Base-by-base conservation (phyloP, 2,797 vertebrate genomes). In the Orestias chungarensis region DNA sequence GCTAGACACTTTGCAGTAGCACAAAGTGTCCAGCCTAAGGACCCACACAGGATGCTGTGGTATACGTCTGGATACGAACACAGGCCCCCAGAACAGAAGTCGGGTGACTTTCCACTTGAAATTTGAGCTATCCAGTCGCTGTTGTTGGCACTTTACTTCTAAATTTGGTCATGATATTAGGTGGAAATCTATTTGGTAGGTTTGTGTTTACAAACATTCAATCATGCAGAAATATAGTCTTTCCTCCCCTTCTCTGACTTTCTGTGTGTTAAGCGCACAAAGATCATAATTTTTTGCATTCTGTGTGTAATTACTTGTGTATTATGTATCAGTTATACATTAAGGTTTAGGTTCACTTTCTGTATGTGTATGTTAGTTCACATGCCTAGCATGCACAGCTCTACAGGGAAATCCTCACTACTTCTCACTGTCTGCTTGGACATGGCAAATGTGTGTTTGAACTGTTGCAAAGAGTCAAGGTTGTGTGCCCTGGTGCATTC, bases 371-470 rank as follows among this genome's bases (percentile, higher is more conserved):
- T 85, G 79, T 78, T 75, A 83, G 81, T 81, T 78, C 38, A 74
- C 71, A 44, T 80, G 75, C 82, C 77, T 76, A 68, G 70, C 54
- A 73, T 83, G 42, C 57, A 52, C 29, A 20, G 7, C 62, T 89
- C 89, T 75, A 54, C 50, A 76, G 87, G 89, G 88, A 92, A 85
- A 89, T 89, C 71, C 85, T 64, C 65, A 71, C 76, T 50, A 54
- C 79, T 69, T 76, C 86, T 86, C 72, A 62, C 76, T 78, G 83
- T 87, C 81, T 80, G 74, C 76, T 80, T 68, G 85, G 83, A 89
- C 82, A 89, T 47, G 65, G 54, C 78, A 82, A 81, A 87, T 88
- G 87, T 82, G 78, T 85, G 89, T 87, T 88, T 80, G 49, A 85
- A 87, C 85, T 78, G 83, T 79, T 42, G 73, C 82, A 85, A 82